These are phyloP conservation scores for Pedionomus torquatus DNA, from an alignment of 2,113 vertebrate genomes.

Conservation along the genomic window DNA sequence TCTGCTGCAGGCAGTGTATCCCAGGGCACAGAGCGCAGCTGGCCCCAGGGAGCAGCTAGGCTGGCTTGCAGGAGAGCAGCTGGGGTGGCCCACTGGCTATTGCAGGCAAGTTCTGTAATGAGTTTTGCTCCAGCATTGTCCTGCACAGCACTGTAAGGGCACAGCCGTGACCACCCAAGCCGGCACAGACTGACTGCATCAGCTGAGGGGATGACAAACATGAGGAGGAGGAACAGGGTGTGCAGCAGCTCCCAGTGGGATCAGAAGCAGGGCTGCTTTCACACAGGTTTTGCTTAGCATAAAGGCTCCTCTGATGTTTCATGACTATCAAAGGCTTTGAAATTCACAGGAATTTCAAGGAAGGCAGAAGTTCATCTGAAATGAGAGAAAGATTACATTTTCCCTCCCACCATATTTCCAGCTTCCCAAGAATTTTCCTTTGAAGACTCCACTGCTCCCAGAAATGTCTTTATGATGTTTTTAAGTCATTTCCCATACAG, in stretches of 20 bases:
- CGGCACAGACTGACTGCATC: neutral
- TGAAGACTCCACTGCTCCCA: neutral
- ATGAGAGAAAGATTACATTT: constrained; percentile 40
- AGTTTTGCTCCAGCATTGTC: neutral
- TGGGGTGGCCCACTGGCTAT: neutral
- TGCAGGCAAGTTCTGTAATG: neutral
- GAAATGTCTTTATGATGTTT: neutral
- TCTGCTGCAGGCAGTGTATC: neutral
- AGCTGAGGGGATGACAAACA: neutral
- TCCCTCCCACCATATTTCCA: constrained; percentile 41
- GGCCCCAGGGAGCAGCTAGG: neutral
- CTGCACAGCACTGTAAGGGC: neutral
- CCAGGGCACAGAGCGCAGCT: neutral
- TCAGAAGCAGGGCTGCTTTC: neutral
- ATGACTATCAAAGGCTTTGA: constrained; percentile 51
- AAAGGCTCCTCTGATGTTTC: constrained; percentile 56
- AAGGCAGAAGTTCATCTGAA: constrained; percentile 61
- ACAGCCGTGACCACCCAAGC: neutral
- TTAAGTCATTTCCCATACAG: neutral
- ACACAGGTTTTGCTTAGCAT: constrained; percentile 48
- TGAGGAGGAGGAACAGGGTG: neutral
- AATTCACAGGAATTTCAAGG: constrained; percentile 54
- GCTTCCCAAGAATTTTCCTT: constrained; percentile 38
- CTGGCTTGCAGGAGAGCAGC: neutral
- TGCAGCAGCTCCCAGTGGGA: neutral